Conservation (phyloP, 2,888 invertebrate genomes). For the Chironomus riparius region DNA sequence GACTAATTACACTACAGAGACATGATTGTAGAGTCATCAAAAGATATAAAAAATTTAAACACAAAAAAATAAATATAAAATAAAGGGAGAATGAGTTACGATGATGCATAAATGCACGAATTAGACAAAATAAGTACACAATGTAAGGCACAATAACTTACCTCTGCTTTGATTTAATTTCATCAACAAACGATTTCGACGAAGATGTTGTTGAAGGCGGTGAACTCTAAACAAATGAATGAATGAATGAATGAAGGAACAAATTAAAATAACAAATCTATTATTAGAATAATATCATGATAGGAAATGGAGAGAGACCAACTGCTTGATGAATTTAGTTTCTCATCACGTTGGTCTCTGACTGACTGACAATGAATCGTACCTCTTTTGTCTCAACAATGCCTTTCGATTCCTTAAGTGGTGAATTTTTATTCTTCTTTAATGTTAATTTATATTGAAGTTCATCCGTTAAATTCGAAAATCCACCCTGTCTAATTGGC, state of each 20-base stretch:
- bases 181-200: slow-evolving; percentile 1
- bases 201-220: neutral
- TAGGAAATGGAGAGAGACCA: neutral
- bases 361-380: neutral
- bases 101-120: neutral
- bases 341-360: slow-evolving; percentile 4
- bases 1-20: slow-evolving; percentile 21
- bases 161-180: slow-evolving; percentile 20
- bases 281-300: neutral
- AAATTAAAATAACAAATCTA: neutral
- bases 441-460: slow-evolving; percentile 21
- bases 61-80: neutral
- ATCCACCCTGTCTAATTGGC: slow-evolving; percentile 5
- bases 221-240: slow-evolving; percentile 16
- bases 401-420: neutral
- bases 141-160: neutral
- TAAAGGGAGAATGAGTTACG: neutral
- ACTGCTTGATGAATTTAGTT: neutral
- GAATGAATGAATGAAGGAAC: too few species aligned
- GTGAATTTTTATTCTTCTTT: slow-evolving; percentile 22
- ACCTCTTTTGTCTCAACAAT: neutral
- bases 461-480: slow-evolving; percentile 7
- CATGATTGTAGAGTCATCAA: neutral
- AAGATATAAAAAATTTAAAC: neutral
- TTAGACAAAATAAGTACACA: neutral